Percentiles rank a stretch among this genome's conserved stretches.
These are phyloP conservation scores for Archips crataeganus DNA, from an alignment of 2,888 invertebrate genomes.

Conservation along the genomic window DNA sequence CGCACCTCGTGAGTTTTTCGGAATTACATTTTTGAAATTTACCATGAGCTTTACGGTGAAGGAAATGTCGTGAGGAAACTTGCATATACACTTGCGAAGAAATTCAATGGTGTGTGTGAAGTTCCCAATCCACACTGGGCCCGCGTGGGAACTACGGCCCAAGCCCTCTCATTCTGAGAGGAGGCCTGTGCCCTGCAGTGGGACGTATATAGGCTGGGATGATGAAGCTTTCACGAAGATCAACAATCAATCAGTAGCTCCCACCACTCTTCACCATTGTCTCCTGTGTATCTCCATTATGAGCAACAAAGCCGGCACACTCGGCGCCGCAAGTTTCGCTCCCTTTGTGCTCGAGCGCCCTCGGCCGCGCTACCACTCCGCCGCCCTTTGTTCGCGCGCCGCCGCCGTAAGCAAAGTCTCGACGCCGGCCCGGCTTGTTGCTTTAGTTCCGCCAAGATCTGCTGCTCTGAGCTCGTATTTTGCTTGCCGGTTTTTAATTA, in stretches of 20 bases:
- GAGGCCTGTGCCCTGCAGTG: too few relatives aligned
- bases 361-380: constrained; percentile 50
- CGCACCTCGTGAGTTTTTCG: too few relatives aligned
- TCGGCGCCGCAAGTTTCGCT: constrained; percentile 10
- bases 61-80: too few relatives aligned
- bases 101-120: too few relatives aligned
- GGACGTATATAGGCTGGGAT: too few relatives aligned
- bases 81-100: background rate
- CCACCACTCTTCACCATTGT: background rate
- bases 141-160: too few relatives aligned
- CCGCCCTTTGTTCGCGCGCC: constrained; percentile 45
- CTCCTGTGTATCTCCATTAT: background rate
- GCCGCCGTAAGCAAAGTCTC: constrained; percentile 31
- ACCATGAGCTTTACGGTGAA: too few relatives aligned
- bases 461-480: background rate
- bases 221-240: background rate
- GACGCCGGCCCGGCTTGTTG: constrained; percentile 26
- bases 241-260: background rate
- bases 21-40: too few relatives aligned
- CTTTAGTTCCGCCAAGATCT: constrained; percentile 42
- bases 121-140: too few relatives aligned
- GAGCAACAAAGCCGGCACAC: constrained; percentile 19
- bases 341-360: constrained; percentile 45
- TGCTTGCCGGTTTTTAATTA: background rate
- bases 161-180: too few relatives aligned